Conservation (phyloP, 2,113 vertebrate species). For the Scomber colias region DNA sequence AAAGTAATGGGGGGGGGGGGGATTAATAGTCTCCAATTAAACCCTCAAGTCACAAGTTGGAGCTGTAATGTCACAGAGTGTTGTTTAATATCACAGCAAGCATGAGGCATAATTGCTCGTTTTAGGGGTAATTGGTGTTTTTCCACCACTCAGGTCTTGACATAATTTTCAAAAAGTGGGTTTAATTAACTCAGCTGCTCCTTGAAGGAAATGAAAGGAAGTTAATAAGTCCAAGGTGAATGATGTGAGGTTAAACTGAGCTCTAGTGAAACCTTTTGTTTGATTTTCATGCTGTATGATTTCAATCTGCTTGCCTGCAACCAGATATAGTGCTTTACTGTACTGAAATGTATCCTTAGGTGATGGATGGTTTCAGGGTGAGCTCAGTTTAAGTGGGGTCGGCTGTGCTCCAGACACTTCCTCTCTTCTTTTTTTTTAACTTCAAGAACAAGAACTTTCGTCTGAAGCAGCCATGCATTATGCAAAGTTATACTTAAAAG, state of each 20-base stretch:
- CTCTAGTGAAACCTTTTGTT: neutral
- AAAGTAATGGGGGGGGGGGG: constrained; percentile 4
- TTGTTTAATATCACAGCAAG: constrained; percentile 15
- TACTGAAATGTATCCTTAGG: neutral
- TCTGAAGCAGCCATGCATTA: neutral
- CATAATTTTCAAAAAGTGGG: constrained; percentile 29
- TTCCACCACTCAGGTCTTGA: neutral
- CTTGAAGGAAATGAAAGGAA: constrained; percentile 4
- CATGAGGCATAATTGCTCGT: constrained; percentile 20
- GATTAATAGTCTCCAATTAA: constrained; percentile 8
- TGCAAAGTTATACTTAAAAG: neutral
- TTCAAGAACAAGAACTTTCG: neutral
- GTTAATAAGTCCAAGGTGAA: constrained; percentile 6
- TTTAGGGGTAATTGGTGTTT: constrained; percentile 43
- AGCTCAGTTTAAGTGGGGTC: neutral
- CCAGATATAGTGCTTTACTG: neutral
- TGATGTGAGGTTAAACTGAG: neutral
- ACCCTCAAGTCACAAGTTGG: neutral
- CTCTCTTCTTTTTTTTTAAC: neutral
- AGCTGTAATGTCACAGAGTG: neutral
- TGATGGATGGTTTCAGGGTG: neutral
- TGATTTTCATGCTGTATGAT: neutral
- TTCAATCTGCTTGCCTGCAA: neutral
- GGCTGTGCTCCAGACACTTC: neutral
- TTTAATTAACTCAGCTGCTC: constrained; percentile 29